Base-by-base conservation (phyloP, 2,797 vertebrate genomes). In the Bradypus variegatus region DNA sequence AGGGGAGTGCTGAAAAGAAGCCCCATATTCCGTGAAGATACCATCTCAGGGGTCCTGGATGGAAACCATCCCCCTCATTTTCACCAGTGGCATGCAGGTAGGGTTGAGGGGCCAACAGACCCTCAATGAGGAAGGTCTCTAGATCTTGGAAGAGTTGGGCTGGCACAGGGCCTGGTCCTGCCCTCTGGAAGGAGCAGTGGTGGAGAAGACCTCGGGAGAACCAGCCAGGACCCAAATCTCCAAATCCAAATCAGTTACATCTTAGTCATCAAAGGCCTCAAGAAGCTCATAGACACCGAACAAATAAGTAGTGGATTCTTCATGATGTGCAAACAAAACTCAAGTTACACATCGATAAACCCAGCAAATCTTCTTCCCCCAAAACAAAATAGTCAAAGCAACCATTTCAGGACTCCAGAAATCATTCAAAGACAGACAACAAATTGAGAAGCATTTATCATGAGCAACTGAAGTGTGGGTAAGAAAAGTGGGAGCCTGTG, bases 351-450 rank as follows among this genome's bases (percentile, higher is more conserved):
- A 3, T 23, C 21, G 16, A 89, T 84, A 58, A 91, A 83, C 8
- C 10, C 23, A 73, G 48, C 16, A 70, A 81, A 64, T 85, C 73
- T 33, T 93, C 50, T 65, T 67, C 18, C n/a, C 48, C 21, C 14
- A 94, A 91, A 69, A 69, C 65, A 41, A 75, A 92, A 45, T 27
- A 36, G n/a, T 21, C 79, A 87, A n/a, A 58, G 31, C 64, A 86
- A 45, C n/a, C 6, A 64, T 77, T 64, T n/a, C 1, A 18, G 55
- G 31, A 11, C 27, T 91, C 48, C 33, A 31, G 33, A 81, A 85
- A 89, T 81, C 79, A 90, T 29, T 45, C 21, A 90, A 91, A 86
- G 64, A 14, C n/a, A 78, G 92, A 89, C 25, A 76, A 53, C 48
- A 75, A 29, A 45, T 8, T 6, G 8, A 89, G 73, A 91, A 38